Percentiles rank a stretch among this genome's conserved stretches.
These are phyloP conservation scores for Merodon equestris DNA, from an alignment of 2,888 invertebrate genomes.

Conservation along the genomic window DNA sequence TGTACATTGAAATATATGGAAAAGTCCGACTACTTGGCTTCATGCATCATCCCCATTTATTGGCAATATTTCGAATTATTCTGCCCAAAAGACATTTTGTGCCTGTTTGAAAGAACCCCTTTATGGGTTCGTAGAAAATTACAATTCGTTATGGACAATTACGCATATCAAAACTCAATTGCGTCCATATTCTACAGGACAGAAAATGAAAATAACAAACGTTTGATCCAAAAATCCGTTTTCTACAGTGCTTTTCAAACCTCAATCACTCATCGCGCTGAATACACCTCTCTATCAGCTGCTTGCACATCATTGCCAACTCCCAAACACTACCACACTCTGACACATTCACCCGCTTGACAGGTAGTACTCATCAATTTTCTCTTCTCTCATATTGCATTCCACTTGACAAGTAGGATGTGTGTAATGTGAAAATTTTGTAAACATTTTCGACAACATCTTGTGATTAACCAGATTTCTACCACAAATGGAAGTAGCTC, in stretches of 20 bases:
- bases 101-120: too few species aligned
- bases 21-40: too few species aligned
- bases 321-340: not conserved
- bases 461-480: slow-evolving; percentile 31
- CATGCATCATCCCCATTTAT: too few species aligned
- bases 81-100: too few species aligned
- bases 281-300: slow-evolving; percentile 44
- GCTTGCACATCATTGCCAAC: slow-evolving; percentile 39
- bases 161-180: too few species aligned
- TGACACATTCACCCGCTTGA: slow-evolving; percentile 26
- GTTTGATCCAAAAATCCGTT: too few species aligned
- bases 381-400: slow-evolving; percentile 38
- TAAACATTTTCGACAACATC: slow-evolving; percentile 60
- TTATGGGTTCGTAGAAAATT: too few species aligned
- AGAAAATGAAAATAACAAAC: too few species aligned
- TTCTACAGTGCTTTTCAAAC: slow-evolving; percentile 19
- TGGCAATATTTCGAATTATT: too few species aligned
- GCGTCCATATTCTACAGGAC: too few species aligned
- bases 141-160: too few species aligned
- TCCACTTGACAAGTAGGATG: slow-evolving; percentile 62
- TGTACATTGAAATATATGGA: too few species aligned
- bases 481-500: slow-evolving; percentile 41
- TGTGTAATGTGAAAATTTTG: slow-evolving; percentile 67
- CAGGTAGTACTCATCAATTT: slow-evolving; percentile 43
- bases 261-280: not conserved